Conservation (phyloP, 2,888 invertebrate species). For the Scrobipalpa costella region DNA sequence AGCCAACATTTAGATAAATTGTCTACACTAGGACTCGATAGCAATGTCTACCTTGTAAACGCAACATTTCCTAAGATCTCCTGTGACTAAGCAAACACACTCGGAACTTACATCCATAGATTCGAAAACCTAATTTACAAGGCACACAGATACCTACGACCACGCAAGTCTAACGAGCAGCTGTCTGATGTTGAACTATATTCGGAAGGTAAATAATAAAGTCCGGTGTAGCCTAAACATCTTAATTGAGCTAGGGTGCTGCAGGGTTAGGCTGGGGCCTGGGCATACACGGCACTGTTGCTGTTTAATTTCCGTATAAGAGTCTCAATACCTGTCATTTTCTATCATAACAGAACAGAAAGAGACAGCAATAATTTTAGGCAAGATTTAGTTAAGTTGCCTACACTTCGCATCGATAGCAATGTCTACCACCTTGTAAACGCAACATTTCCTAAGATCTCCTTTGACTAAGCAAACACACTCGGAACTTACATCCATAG, state of each 20-base stretch:
- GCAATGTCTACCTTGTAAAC: background rate
- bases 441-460: background rate
- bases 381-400: too few relatives aligned
- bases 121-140: constrained; percentile 18
- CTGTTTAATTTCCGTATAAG: constrained; percentile 61
- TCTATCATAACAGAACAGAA: too few relatives aligned
- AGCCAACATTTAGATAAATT: too few relatives aligned
- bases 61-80: constrained; percentile 2
- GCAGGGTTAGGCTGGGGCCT: constrained; percentile 4
- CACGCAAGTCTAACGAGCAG: constrained; percentile 12
- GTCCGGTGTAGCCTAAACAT: constrained; percentile 24
- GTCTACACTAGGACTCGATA: too few relatives aligned
- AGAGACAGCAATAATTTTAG: too few relatives aligned
- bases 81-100: background rate
- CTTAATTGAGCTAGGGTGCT: constrained; percentile 24
- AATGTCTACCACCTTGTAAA: background rate
- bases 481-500: background rate
- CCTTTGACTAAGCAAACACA: background rate
- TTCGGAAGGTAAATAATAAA: constrained; percentile 25
- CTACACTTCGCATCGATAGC: too few relatives aligned
- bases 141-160: background rate
- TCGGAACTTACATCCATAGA: background rate
- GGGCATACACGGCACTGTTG: constrained; percentile 32
- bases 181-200: constrained; percentile 3
- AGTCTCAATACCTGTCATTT: too few relatives aligned